These are phyloP conservation scores for Ectropis grisescens DNA, from an alignment of 1,140 invertebrate genomes.

Conservation along the genomic window DNA sequence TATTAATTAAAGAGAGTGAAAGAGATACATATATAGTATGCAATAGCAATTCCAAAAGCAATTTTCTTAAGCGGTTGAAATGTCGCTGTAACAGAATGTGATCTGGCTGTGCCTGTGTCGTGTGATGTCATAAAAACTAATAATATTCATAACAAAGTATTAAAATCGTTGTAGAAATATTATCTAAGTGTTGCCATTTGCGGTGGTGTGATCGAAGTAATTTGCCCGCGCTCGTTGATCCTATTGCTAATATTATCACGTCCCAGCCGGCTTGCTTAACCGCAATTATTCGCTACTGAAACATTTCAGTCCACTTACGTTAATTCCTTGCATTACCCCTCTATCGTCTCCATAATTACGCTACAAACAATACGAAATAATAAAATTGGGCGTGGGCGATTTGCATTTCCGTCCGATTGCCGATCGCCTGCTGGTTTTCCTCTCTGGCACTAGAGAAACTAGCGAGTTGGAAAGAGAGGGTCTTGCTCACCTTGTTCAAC, in stretches of 20 bases:
- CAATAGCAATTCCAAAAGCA: too few relatives aligned
- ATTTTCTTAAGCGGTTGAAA: too few relatives aligned
- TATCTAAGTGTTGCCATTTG: too few relatives aligned
- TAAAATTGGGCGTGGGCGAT: slow-evolving; percentile 39
- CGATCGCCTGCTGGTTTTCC: slow-evolving; percentile 20
- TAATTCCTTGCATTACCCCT: slow-evolving; percentile 44
- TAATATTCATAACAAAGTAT: too few relatives aligned
- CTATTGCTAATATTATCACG: slow-evolving; percentile 15
- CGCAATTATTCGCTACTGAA: slow-evolving; percentile 28
- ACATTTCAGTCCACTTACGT: slow-evolving; percentile 34
- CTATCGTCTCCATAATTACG: slow-evolving; percentile 41
- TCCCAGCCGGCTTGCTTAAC: slow-evolving; percentile 15
- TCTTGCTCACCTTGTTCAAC: slow-evolving; percentile 7
- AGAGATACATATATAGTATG: too few relatives aligned
- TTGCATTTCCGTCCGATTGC: slow-evolving; percentile 32
- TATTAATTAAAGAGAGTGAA: too few relatives aligned
- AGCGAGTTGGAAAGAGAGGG: slow-evolving; percentile 22
- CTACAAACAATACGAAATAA: slow-evolving; percentile 45
- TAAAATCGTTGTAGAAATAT: too few relatives aligned
- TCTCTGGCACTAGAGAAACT: slow-evolving; percentile 12
- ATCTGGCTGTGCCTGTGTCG: too few relatives aligned
- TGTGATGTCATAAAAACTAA: too few relatives aligned
- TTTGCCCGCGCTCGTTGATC: too few relatives aligned
- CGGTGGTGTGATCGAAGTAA: too few relatives aligned
- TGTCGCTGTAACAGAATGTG: too few relatives aligned